These are phyloP conservation scores for Drosophila arizonae DNA, from an alignment of 1,140 invertebrate genomes.

Conservation along the genomic window DNA sequence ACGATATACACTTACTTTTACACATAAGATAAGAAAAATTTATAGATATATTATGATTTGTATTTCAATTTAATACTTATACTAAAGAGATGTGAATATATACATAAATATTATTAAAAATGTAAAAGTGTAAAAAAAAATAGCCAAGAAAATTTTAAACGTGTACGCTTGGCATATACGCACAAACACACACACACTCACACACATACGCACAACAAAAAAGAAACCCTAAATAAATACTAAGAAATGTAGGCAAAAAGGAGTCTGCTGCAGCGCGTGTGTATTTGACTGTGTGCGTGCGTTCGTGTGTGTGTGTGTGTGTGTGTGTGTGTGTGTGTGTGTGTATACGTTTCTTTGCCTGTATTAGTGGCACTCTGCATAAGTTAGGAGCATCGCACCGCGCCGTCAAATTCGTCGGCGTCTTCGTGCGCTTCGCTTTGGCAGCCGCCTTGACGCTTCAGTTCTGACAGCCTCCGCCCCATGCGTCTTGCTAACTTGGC, in stretches of 20 bases:
- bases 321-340: too few species aligned
- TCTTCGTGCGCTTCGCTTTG: conserved; percentile 47
- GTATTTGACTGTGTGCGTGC: conserved; percentile 36
- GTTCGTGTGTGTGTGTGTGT: background rate
- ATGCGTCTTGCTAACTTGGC: conserved; percentile 21
- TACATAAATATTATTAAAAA: background rate
- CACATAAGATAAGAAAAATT: too few species aligned
- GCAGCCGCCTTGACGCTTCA: conserved; percentile 25
- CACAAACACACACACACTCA: conserved; percentile 1
- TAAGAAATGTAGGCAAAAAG: conserved; percentile 50
- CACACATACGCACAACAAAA: conserved; percentile 16
- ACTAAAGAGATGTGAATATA: too few species aligned
- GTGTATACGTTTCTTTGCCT: conserved; percentile 42
- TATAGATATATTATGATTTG: too few species aligned
- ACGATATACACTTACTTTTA: too few species aligned
- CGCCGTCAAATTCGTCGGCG: conserved; percentile 37
- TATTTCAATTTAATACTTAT: too few species aligned
- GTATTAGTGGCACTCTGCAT: conserved; percentile 53
- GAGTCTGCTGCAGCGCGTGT: conserved; percentile 61
- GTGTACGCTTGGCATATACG: conserved; percentile 19
- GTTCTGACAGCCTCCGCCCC: conserved; percentile 46
- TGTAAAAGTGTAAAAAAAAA: background rate
- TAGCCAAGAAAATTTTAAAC: too few species aligned
- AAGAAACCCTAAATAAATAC: conserved; percentile 68
- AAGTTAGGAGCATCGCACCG: conserved; percentile 44